Base-by-base conservation (phyloP, 2,888 invertebrate genomes). In the Fabriciana adippe region DNA sequence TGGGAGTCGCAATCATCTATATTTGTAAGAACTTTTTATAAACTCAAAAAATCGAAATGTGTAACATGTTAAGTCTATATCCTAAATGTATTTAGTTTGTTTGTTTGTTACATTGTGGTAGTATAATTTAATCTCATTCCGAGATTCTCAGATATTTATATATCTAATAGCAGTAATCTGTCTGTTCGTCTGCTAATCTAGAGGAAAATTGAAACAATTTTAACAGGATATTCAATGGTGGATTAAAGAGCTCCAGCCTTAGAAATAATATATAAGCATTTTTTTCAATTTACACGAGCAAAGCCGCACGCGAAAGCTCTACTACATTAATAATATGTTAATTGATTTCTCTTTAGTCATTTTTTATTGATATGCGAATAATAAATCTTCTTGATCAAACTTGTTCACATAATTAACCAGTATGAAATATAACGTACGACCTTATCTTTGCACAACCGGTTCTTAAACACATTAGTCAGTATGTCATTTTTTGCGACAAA, bases 1-100 rank as follows among this genome's bases (percentile, higher is more conserved):
- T 72, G 70, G 73, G 65, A 67, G 67, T 72, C 72, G 72, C 72
- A 73, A 72, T 70, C 70, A 73, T 67, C 68, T 68, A 62, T 68
- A 73, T 59, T 69, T 47, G 55, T 64, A 35, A 45, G 31, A 35
- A 16, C 41, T 61, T 59, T 57, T 57, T 57, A 51, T n/a, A 2
- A 31, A 4, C 35, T 2, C 8, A 55, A 35, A 41, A 60, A 45
- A 60, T 55, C 45, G 18, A 57, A 21, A 55, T 53, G 14, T 54
- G 47, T 35, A 59, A n/a, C 54, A 35, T 57, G 16, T 41, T 55
- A 64, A 21, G 26, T 15, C 11, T 48, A 11, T 6, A 50, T 47
- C 48, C 18, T 21, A 18, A 21, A 45, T 16, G 8, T 35, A 26
- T 11, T n/a, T n/a, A n/a, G n/a, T n/a, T n/a, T n/a, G n/a, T n/a